phyloP scores from a whole-genome alignment of 1,140 invertebrate genomes.

The Littorina saxatilis region DNA sequence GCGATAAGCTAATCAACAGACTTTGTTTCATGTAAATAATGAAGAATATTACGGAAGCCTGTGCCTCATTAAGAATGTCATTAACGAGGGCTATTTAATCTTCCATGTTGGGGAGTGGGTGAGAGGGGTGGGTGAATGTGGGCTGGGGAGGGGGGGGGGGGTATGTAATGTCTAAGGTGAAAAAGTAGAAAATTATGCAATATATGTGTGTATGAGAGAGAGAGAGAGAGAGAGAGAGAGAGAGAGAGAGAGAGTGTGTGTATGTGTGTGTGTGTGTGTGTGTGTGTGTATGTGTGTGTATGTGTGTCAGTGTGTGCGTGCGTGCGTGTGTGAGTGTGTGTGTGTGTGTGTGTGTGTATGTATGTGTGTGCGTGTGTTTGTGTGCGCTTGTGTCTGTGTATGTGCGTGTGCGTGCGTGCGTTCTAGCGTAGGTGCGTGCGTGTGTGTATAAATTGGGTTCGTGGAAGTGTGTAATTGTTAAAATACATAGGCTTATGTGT shows the following conservation, averaged over 20 bases:
- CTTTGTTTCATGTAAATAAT: too few relatives aligned
- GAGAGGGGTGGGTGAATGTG: too few relatives aligned
- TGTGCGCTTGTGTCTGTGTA: not conserved
- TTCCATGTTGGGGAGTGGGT: too few relatives aligned
- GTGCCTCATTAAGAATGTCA: too few relatives aligned
- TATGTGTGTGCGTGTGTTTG: slow-evolving; percentile 11
- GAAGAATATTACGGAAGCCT: too few relatives aligned
- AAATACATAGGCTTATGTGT: too few relatives aligned
- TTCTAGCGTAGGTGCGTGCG: not conserved
- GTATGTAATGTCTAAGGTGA: too few relatives aligned
- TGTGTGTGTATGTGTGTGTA: not conserved
- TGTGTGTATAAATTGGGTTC: not conserved
- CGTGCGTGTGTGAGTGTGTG: slow-evolving; percentile 1
- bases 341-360: slow-evolving; percentile 9
- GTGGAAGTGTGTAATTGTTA: too few relatives aligned
- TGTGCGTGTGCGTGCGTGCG: not conserved
- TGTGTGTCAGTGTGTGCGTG: slow-evolving; percentile 4
- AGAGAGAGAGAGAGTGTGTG: not conserved
- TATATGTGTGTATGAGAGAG: not conserved
- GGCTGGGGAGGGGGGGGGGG: too few relatives aligned
- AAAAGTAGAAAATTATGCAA: too few relatives aligned
- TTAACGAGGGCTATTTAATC: too few relatives aligned
- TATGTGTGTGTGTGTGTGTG: not conserved
- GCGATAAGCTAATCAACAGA: too few relatives aligned
- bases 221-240: not conserved